Conservation (phyloP, 2,113 vertebrate species). For the Gobius niger region DNA sequence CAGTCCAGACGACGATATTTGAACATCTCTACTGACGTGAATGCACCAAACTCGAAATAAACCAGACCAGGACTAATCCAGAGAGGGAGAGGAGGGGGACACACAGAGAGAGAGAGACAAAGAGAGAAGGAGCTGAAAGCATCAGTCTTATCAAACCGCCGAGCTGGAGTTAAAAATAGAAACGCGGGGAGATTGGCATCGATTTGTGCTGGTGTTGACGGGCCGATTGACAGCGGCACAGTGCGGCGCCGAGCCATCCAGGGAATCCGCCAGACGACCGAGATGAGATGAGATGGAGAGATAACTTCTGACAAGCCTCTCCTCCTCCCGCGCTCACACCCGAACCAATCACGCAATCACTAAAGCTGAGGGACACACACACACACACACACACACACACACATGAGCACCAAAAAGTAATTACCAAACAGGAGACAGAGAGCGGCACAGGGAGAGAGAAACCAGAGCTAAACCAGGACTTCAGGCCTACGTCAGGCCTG, state of each 20-base stretch:
- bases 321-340: slow-evolving; percentile 12
- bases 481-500: background rate
- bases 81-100: no score
- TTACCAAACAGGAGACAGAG: slow-evolving; percentile 49
- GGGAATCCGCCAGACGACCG: slow-evolving; percentile 73
- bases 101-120: slow-evolving; percentile 8
- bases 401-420: slow-evolving; percentile 59
- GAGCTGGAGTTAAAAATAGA: slow-evolving; percentile 72
- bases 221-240: slow-evolving; percentile 72
- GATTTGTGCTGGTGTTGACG: slow-evolving; percentile 73
- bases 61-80: no score
- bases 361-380: slow-evolving; percentile 20
- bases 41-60: no score
- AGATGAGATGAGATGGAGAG: slow-evolving; percentile 75
- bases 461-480: background rate
- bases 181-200: slow-evolving; percentile 72
- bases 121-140: slow-evolving; percentile 39
- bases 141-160: slow-evolving; percentile 70
- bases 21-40: no score
- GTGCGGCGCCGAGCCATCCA: slow-evolving; percentile 67
- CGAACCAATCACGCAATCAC: slow-evolving; percentile 67
- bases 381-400: slow-evolving; percentile 5
- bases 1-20: no score
- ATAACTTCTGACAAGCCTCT: slow-evolving; percentile 72
- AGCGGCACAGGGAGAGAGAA: slow-evolving; percentile 1